Evolutionary conservation across 2,797 vertebrate species (phyloP).

Genomic region (Alosa sapidissima): DNA sequence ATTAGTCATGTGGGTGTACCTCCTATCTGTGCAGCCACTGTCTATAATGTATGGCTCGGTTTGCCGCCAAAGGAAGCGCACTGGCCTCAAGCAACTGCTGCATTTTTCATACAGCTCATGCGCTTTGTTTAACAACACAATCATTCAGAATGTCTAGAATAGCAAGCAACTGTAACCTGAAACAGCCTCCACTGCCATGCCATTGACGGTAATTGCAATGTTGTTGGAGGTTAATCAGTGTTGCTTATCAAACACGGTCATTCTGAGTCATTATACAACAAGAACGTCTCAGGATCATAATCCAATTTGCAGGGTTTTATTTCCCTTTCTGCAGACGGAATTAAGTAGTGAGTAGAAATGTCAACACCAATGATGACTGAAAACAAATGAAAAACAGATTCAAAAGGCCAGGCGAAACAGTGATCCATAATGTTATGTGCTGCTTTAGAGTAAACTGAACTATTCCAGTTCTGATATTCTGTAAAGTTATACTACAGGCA

Average conservation of each 20-base stretch:
- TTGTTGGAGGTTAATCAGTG: constrained; percentile 8
- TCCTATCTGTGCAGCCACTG: background rate
- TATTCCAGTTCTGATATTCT: background rate
- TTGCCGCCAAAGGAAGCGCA: background rate
- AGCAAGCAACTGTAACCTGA: background rate
- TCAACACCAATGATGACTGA: background rate
- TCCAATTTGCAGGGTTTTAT: background rate
- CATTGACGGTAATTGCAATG: background rate
- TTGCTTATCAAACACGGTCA: background rate
- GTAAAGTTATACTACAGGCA: background rate
- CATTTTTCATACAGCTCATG: background rate
- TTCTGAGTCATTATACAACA: constrained; percentile 39
- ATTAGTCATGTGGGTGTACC: background rate
- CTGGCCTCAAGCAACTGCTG: background rate
- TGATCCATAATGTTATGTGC: background rate
- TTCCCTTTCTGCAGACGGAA: background rate
- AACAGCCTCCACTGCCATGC: background rate
- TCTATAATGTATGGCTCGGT: background rate
- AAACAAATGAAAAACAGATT: background rate
- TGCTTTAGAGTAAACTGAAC: background rate
- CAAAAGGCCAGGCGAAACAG: background rate
- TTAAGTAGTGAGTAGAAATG: background rate
- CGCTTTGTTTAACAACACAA: background rate
- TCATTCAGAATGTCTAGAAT: background rate
- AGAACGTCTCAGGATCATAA: background rate